Evolutionary conservation across 2,888 invertebrate species (phyloP).

Genomic region (Glyphotaelius pellucidus): DNA sequence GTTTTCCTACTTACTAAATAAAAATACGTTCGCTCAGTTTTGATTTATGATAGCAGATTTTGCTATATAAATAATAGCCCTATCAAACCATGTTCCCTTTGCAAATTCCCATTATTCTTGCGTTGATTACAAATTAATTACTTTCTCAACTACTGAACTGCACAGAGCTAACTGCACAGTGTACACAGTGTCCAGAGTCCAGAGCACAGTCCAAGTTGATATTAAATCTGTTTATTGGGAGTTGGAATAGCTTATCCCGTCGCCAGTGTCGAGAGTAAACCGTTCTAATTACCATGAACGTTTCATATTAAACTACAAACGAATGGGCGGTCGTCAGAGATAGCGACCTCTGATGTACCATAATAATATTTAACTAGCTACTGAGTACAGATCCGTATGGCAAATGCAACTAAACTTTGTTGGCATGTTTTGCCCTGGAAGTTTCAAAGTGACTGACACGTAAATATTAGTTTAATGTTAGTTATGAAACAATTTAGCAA

Average conservation of each 20-base stretch:
- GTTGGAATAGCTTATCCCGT: not conserved
- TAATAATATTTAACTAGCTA: not conserved
- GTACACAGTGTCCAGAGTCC: not conserved
- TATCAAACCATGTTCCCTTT: not conserved
- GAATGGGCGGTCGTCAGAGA: conserved; percentile 6
- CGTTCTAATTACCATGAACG: conserved; percentile 18
- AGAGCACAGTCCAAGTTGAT: not conserved
- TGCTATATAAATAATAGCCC: no score
- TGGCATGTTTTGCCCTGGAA: not conserved
- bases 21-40: no score
- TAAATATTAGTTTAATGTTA: not conserved
- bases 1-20: no score
- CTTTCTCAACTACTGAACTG: not conserved
- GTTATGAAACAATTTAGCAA: not conserved
- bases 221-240: conserved; percentile 7
- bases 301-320: conserved; percentile 6
- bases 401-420: not conserved
- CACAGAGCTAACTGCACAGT: no score
- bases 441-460: not conserved
- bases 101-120: not conserved
- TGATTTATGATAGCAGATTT: no score
- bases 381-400: not conserved
- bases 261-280: conserved; percentile 17
- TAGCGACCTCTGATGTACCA: not conserved
- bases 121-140: not conserved